Evolutionary conservation across 1,140 invertebrate species (phyloP), one percentile per base, ranked within the genome.

Genomic region (Agrypnia vestita): DNA sequence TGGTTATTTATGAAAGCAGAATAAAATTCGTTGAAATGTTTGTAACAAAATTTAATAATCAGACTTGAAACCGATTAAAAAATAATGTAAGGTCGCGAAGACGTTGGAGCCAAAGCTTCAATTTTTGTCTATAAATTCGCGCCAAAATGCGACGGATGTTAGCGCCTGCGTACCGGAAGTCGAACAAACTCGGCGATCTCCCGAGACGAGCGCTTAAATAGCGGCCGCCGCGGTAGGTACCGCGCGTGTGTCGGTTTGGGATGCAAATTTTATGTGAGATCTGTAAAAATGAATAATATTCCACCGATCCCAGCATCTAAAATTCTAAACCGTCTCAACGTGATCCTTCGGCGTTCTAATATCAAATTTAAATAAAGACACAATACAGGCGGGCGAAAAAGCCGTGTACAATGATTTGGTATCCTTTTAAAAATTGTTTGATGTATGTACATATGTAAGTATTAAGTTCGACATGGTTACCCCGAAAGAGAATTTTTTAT

Each of bases 291-390:
- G 11, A 8, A 3, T 3, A 12, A 51, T 51, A 51, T 51, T 51
- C 49, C 8, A 35, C 8, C 9, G 61, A 25, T 35, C 25, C 55
- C n/a, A 3, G n/a, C 7, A 64, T 64, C 35, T 64, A 25, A 64
- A 64, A 43, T 64, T 64, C 61, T 4, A 64, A 64, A 64, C 12
- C 8, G 49, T 9, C 8, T 7, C 35, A 64, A 64, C 25, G 25
- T 64, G 61, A 64, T 64, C 25, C 6, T n/a, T 43, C 61, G 13
- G 35, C n/a, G 19, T 64, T 62, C 59, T 64, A 64, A 61, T 17
- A 61, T 21, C 7, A n/a, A 64, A 13, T 35, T 64, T 51, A 8
- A 51, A 51, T 51, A 51, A 1, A 12, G n/a, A 3, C 49, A 51
- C 1, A 51, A 51, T 51, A 51, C 13, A 13, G 21, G 35, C 10